Conservation (phyloP, 2,888 invertebrate species). For the Philereme transversata region DNA sequence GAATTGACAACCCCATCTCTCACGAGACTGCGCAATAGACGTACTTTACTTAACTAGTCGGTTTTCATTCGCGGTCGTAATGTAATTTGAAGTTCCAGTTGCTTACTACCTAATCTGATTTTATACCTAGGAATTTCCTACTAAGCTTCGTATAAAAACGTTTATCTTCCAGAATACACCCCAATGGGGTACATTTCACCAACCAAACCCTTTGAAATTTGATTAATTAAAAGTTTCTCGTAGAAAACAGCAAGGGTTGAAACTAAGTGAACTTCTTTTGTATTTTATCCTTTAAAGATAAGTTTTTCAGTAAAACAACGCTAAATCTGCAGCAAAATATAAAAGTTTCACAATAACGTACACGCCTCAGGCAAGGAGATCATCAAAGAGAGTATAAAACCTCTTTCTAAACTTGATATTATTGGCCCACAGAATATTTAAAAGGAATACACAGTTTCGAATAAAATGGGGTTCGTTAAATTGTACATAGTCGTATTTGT, state of each 20-base stretch:
- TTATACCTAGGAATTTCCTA: background rate
- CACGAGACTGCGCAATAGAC: slow-evolving; percentile 28
- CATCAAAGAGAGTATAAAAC: slow-evolving; percentile 69
- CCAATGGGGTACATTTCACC: slow-evolving; percentile 30
- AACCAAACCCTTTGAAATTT: slow-evolving; percentile 65
- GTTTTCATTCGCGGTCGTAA: slow-evolving; percentile 1
- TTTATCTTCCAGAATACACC: slow-evolving; percentile 13
- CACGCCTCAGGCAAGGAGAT: slow-evolving; percentile 73
- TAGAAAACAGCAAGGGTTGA: slow-evolving; percentile 74
- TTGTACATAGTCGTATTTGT: too few relatives aligned
- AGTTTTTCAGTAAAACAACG: slow-evolving; percentile 81
- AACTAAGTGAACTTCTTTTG: slow-evolving; percentile 74
- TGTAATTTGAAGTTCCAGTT: too few relatives aligned
- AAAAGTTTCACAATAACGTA: slow-evolving; percentile 81
- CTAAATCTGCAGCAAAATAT: slow-evolving; percentile 79
- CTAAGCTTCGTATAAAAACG: background rate
- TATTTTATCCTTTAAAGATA: slow-evolving; percentile 76
- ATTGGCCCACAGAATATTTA: slow-evolving; percentile 56
- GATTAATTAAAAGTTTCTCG: slow-evolving; percentile 80
- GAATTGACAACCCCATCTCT: slow-evolving; percentile 44
- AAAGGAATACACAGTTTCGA: slow-evolving; percentile 42
- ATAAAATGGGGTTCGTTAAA: slow-evolving; percentile 43
- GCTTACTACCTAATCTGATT: background rate
- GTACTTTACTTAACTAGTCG: slow-evolving; percentile 20
- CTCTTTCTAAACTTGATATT: slow-evolving; percentile 61